Evolutionary conservation across 37 sponge, comb jelly and placozoan genomes (phyloP).

Genomic region (Cliona cf. orientalis): DNA sequence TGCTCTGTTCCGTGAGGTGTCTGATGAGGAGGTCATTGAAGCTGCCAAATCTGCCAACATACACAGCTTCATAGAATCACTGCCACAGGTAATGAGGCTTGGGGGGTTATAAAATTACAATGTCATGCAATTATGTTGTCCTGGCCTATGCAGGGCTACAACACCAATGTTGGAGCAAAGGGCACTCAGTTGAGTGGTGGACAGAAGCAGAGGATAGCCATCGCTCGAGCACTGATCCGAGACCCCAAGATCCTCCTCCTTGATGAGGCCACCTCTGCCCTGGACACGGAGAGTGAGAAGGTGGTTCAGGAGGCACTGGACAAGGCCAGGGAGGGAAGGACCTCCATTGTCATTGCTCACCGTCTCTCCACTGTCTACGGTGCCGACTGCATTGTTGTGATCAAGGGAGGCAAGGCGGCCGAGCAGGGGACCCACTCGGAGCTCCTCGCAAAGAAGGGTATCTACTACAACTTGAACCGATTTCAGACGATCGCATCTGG

Average conservation of each 20-base stretch:
- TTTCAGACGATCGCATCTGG: neutral
- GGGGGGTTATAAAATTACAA: neutral
- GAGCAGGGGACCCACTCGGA: constrained; percentile 69
- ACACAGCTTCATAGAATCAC: constrained; percentile 81
- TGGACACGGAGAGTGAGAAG: constrained; percentile 82
- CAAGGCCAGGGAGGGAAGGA: constrained; percentile 79
- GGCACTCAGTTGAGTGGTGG: constrained; percentile 78
- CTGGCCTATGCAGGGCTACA: constrained; percentile 48
- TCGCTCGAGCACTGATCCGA: constrained; percentile 72
- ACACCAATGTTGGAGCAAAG: constrained; percentile 59
- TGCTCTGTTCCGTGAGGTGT: constrained; percentile 71
- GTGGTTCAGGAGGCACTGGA: constrained; percentile 86
- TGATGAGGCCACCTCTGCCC: constrained; percentile 80
- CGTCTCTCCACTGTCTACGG: constrained; percentile 80
- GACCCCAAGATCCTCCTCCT: constrained; percentile 73
- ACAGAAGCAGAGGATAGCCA: constrained; percentile 79
- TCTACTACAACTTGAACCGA: constrained; percentile 16
- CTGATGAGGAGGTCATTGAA: constrained; percentile 74
- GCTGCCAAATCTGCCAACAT: constrained; percentile 92
- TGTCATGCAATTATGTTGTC: neutral
- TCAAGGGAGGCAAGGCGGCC: constrained; percentile 61
- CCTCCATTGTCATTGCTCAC: constrained; percentile 84
- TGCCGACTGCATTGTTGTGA: constrained; percentile 75
- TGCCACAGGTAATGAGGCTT: constrained; percentile 58
- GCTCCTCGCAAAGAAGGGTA: constrained; percentile 39